Conservation (phyloP, 2,113 vertebrate genomes). For the Micromys minutus region DNA sequence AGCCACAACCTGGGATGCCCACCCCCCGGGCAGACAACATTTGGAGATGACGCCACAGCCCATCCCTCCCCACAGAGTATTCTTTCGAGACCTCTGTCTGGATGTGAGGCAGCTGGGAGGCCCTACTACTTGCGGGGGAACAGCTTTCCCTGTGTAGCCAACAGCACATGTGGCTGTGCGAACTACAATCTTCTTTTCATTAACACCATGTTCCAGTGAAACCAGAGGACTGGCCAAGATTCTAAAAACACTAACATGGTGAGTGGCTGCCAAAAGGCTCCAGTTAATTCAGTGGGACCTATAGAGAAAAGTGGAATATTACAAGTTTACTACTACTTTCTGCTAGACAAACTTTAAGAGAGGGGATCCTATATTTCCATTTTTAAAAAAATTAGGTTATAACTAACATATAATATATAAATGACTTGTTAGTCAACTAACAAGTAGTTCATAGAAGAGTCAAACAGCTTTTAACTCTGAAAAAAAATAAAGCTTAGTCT, state of each 20-base stretch:
- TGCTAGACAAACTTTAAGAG: not conserved
- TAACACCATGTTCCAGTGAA: constrained; percentile 35
- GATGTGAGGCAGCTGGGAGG: not conserved
- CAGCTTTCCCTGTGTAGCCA: not conserved
- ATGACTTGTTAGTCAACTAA: not conserved
- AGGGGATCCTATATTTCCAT: not conserved
- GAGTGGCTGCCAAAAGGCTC: not conserved
- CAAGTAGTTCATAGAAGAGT: not conserved
- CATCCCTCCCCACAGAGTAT: not conserved
- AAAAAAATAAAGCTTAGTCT: not conserved
- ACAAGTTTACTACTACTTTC: not conserved
- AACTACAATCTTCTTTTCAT: constrained; percentile 7
- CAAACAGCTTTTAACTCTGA: not conserved
- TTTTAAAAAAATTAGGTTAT: not conserved
- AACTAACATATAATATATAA: not conserved
- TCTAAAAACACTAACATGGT: constrained; percentile 1
- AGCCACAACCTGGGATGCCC: not conserved
- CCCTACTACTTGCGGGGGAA: not conserved
- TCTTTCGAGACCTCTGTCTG: constrained; percentile 40
- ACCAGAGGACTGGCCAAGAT: not conserved
- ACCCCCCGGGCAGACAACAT: not conserved
- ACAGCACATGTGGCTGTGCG: not conserved
- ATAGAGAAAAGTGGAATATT: not conserved
- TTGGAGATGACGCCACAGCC: not conserved
- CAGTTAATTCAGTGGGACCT: not conserved